These are phyloP conservation scores for Saccopteryx leptura DNA, from an alignment of 2,113 vertebrate species.

Conservation along the genomic window DNA sequence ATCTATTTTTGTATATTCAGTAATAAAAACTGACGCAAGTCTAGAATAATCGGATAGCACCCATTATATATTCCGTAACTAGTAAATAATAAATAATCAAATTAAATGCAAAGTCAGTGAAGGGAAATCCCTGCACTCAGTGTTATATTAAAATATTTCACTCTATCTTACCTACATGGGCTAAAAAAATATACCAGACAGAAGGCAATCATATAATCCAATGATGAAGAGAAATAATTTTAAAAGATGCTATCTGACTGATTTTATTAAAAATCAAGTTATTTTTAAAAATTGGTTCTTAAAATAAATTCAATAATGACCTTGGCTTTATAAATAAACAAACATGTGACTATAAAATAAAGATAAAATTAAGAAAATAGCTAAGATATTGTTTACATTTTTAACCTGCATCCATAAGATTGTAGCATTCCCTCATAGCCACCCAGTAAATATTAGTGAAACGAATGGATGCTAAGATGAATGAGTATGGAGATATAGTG, in stretches of 20 bases:
- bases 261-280: constrained; percentile 34
- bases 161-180: background rate
- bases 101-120: background rate
- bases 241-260: background rate
- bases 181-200: background rate
- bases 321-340: background rate
- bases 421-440: background rate
- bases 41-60: background rate
- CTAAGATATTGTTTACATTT: background rate
- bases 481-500: background rate
- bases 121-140: background rate
- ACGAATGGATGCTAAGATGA: background rate
- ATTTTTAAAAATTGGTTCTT: background rate
- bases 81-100: background rate
- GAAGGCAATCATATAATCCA: background rate
- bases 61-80: background rate
- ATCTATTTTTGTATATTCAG: background rate
- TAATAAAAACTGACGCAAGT: background rate
- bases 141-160: background rate
- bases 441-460: background rate
- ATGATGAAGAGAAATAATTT: background rate
- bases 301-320: background rate
- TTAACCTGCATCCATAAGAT: background rate
- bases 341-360: background rate
- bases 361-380: background rate